These are phyloP conservation scores for Aphyosemion australe DNA, from an alignment of 2,113 vertebrate genomes.

Conservation along the genomic window DNA sequence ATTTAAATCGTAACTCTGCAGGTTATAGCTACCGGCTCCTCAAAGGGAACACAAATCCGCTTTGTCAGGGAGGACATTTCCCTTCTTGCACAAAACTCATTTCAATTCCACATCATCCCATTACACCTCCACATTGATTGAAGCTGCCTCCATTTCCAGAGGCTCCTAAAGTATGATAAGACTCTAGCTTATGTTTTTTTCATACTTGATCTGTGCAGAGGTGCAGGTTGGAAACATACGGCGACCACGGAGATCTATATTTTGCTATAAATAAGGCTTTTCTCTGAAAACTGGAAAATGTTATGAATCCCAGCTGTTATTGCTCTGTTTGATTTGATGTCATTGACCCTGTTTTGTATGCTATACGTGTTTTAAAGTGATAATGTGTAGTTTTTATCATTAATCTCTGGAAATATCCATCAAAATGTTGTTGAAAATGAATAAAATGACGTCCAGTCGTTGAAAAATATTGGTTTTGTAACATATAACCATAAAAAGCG, in stretches of 20 bases:
- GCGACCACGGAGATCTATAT: conserved; percentile 17
- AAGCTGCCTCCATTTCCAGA: conserved; percentile 63
- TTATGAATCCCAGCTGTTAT: conserved; percentile 6
- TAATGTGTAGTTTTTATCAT: too few relatives aligned
- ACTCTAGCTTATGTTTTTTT: conserved; percentile 12
- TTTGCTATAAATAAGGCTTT: conserved; percentile 2
- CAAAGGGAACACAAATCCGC: conserved; percentile 62
- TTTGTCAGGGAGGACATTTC: conserved; percentile 70
- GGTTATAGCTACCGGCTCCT: conserved; percentile 49
- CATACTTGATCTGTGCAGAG: conserved; percentile 23
- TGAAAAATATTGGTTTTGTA: too few relatives aligned
- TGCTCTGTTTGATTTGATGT: not conserved
- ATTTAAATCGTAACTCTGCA: conserved; percentile 41
- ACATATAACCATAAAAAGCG: too few relatives aligned
- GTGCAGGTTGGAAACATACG: not conserved
- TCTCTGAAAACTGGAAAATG: conserved; percentile 2
- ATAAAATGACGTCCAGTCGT: too few relatives aligned
- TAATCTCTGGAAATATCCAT: too few relatives aligned
- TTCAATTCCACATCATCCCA: conserved; percentile 71
- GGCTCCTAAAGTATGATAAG: conserved; percentile 40
- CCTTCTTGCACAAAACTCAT: conserved; percentile 60
- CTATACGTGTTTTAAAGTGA: too few relatives aligned
- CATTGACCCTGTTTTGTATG: not conserved
- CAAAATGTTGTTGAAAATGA: too few relatives aligned
- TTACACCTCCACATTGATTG: conserved; percentile 68